Evolutionary conservation across 1,140 invertebrate genomes (phyloP).

Genomic region (Panagrolaimus sp.): DNA sequence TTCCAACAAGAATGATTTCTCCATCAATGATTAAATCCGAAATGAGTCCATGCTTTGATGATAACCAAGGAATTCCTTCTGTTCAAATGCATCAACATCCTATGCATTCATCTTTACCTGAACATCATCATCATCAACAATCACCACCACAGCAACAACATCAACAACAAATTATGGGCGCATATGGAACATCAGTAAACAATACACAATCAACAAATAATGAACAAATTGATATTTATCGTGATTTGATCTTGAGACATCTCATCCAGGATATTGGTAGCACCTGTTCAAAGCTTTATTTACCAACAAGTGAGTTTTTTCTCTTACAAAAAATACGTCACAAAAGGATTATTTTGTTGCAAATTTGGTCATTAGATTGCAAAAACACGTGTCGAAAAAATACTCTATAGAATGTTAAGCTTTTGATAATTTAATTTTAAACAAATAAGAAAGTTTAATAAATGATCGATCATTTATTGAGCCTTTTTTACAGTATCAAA

Average conservation of each 20-base stretch:
- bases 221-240: slow-evolving; percentile 51
- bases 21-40: slow-evolving; percentile 3
- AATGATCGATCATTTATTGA: no score
- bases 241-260: slow-evolving; percentile 53
- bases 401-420: no score
- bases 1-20: background rate
- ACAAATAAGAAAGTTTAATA: no score
- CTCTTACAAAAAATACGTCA: slow-evolving; percentile 12
- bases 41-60: background rate
- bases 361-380: no score
- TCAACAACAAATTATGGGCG: background rate
- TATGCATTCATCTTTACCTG: background rate
- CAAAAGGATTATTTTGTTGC: no score
- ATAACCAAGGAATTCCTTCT: background rate
- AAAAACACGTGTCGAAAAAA: no score
- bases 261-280: slow-evolving; percentile 53
- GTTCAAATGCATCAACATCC: background rate
- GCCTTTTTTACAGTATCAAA: no score
- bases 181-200: background rate
- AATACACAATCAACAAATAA: background rate
- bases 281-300: slow-evolving; percentile 48
- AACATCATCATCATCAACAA: background rate
- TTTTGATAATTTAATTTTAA: no score
- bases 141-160: background rate
- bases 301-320: slow-evolving; percentile 37